A percentile compares a stretch with the other conserved stretches of the same genome.
Evolutionary conservation across 2,113 vertebrate genomes (phyloP).

Genomic region (Elgaria multicarinata): DNA sequence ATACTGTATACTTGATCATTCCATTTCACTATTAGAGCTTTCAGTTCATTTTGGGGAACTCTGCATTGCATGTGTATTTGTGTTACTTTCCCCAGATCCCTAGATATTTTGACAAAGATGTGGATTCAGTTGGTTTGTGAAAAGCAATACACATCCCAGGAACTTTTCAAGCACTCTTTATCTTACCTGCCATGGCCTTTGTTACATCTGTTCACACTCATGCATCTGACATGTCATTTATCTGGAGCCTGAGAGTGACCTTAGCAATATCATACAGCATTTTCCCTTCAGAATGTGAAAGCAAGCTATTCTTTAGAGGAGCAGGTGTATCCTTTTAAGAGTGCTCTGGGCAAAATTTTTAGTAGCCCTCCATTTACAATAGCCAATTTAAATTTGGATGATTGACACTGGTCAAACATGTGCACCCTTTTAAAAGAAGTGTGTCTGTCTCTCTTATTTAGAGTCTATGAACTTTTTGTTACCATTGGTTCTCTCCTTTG

Average conservation of each 20-base stretch:
- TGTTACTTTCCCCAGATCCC: background rate
- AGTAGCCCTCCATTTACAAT: background rate
- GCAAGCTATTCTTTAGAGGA: constrained; percentile 1
- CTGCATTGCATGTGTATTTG: background rate
- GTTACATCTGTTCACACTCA: background rate
- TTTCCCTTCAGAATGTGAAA: constrained; percentile 35
- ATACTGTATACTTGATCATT: background rate
- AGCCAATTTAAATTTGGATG: background rate
- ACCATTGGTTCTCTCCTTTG: background rate
- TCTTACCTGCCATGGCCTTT: background rate
- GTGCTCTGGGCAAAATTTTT: background rate
- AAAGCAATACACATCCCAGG: background rate
- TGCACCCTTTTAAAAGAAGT: background rate
- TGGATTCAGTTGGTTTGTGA: background rate
- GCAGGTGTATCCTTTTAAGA: constrained; percentile 20
- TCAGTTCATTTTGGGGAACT: background rate
- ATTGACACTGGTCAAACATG: rapidly evolving
- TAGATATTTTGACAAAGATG: background rate
- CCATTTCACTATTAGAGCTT: background rate
- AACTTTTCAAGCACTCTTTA: background rate
- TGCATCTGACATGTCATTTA: rapidly evolving
- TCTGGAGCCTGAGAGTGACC: rapidly evolving
- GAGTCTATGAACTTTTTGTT: background rate
- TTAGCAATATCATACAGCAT: constrained; percentile 10
- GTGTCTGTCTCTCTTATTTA: background rate